These are phyloP conservation scores for Mythimna vitellina DNA, from an alignment of 2,888 invertebrate species.

Conservation along the genomic window DNA sequence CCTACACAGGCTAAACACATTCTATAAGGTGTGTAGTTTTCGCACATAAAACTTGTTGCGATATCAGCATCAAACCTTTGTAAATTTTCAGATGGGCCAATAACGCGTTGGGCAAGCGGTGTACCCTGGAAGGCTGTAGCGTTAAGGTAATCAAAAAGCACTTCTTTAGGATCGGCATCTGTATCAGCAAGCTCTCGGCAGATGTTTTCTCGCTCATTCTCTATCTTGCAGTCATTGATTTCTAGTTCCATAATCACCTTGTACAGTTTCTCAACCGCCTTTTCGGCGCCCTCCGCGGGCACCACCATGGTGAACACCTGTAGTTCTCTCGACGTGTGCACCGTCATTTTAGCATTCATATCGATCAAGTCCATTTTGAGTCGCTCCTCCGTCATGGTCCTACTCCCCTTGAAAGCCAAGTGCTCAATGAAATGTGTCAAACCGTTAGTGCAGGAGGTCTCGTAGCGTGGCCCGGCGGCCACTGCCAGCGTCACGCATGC, in stretches of 20 bases:
- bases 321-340: slow-evolving; percentile 76
- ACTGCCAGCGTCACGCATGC: slow-evolving; percentile 75
- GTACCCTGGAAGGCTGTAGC: slow-evolving; percentile 88
- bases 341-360: slow-evolving; percentile 71
- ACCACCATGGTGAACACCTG: slow-evolving; percentile 75
- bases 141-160: slow-evolving; percentile 87
- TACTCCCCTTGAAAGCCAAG: slow-evolving; percentile 78
- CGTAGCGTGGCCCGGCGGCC: slow-evolving; percentile 80
- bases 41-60: slow-evolving; percentile 69
- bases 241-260: slow-evolving; percentile 72
- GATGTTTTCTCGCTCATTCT: slow-evolving; percentile 73
- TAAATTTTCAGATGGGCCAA: slow-evolving; percentile 93
- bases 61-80: slow-evolving; percentile 83
- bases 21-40: slow-evolving; percentile 85
- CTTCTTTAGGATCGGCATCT: slow-evolving; percentile 77
- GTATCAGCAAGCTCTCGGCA: slow-evolving; percentile 75
- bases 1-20: slow-evolving; percentile 94
- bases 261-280: slow-evolving; percentile 67
- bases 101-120: slow-evolving; percentile 78
- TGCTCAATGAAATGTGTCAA: slow-evolving; percentile 83
- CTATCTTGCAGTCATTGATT: slow-evolving; percentile 70
- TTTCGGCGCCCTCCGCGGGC: slow-evolving; percentile 51
- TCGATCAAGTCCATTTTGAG: slow-evolving; percentile 64
- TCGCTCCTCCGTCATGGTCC: slow-evolving; percentile 51
- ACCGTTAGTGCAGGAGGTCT: slow-evolving; percentile 76